Evolutionary conservation across 1,140 invertebrate species (phyloP).

Genomic region (Drosophila kepulauana): DNA sequence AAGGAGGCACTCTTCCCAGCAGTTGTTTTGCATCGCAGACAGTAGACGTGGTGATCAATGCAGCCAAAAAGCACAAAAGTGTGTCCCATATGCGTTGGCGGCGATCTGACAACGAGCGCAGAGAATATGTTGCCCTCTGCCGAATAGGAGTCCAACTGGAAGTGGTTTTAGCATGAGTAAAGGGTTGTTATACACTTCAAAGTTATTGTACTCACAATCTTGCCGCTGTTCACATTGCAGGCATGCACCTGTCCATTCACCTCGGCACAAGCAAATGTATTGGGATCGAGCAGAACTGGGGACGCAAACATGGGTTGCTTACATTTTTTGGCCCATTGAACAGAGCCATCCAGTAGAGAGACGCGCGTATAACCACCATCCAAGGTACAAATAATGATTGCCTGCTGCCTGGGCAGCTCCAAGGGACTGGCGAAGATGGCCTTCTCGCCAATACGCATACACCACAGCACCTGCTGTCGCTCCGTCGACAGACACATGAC

Average conservation of each 20-base stretch:
- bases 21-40: constrained; percentile 59
- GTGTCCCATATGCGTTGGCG: constrained; percentile 61
- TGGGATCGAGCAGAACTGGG: constrained; percentile 54
- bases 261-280: constrained; percentile 65
- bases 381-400: constrained; percentile 64
- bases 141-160: constrained; percentile 49
- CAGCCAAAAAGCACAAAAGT: constrained; percentile 76
- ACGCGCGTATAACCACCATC: constrained; percentile 70
- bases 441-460: constrained; percentile 63
- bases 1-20: constrained; percentile 2
- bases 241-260: constrained; percentile 69
- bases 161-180: neutral
- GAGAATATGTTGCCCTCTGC: constrained; percentile 76
- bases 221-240: constrained; percentile 60
- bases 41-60: constrained; percentile 76
- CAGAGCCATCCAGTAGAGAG: constrained; percentile 52
- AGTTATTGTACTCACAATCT: constrained; percentile 49
- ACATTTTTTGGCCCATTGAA: constrained; percentile 66
- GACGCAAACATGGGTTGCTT: constrained; percentile 72
- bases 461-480: constrained; percentile 63
- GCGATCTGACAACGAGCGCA: constrained; percentile 52
- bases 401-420: constrained; percentile 48
- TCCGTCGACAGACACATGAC: constrained; percentile 68
- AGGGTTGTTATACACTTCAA: neutral
- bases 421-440: constrained; percentile 66